A percentile compares a stretch with the other conserved stretches of the same genome.
These are phyloP conservation scores for Rhabditoides inermis DNA, from an alignment of 2,888 invertebrate genomes.

Conservation along the genomic window DNA sequence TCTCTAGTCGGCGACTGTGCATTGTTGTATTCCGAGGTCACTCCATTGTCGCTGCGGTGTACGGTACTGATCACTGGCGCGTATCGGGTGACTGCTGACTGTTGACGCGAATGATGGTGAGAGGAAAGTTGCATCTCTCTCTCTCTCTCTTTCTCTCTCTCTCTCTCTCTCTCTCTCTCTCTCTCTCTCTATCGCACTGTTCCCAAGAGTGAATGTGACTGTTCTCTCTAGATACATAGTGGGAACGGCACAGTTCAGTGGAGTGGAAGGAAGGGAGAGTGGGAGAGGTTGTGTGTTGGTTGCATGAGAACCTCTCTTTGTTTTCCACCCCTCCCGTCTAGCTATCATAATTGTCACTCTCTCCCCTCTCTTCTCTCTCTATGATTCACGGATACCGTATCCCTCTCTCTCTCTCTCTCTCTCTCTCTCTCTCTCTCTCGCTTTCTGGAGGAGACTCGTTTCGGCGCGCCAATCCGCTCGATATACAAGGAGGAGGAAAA, in stretches of 20 bases:
- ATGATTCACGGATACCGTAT: neutral
- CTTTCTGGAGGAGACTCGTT: conserved; percentile 1
- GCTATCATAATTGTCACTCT: too few species aligned
- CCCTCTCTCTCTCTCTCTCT: conserved; percentile 2
- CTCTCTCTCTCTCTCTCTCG: conserved; percentile 3
- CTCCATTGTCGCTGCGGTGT: too few species aligned
- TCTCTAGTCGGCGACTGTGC: too few species aligned
- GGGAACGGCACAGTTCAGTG: too few species aligned
- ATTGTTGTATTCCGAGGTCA: too few species aligned
- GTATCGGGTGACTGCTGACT: conserved; percentile 14
- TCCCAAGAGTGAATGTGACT: neutral
- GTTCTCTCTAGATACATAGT: neutral
- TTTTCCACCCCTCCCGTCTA: too few species aligned
- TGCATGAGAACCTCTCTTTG: too few species aligned
- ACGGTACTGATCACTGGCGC: too few species aligned
- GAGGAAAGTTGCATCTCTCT: conserved; percentile 6
- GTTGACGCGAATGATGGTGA: conserved; percentile 5
- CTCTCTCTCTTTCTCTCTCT: conserved; percentile 7
- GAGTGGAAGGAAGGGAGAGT: too few species aligned
- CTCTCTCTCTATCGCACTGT: neutral
- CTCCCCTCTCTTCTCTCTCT: neutral
- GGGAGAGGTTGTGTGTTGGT: too few species aligned
- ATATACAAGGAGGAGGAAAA: neutral
- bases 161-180: neutral
- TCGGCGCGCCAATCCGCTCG: neutral